Evolutionary conservation across 1,140 invertebrate genomes (phyloP), one percentile per base, ranked within the genome.

Genomic region (Orussus abietinus): DNA sequence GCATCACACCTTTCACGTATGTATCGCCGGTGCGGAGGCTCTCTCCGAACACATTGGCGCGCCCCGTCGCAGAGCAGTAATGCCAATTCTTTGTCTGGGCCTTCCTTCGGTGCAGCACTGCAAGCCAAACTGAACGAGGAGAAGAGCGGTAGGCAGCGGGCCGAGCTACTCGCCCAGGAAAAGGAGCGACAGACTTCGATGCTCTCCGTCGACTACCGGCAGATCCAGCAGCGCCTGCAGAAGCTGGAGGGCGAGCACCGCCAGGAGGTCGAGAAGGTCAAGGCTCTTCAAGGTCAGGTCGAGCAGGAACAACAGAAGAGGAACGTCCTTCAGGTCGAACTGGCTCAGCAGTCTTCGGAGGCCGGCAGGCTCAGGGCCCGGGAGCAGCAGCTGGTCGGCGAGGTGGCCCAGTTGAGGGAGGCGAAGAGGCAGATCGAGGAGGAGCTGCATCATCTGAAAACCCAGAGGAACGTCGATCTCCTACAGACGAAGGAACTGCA

Each of bases 171-270:
- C 14, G 84, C 82, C 5, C 89, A 97, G 64, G 92, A 96, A 60
- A 90, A 91, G 55, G 93, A 97, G 65, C 78, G 94, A 5, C 90
- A 95, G 65, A 88, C 94, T 59, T 95, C 88, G 4, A 95, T 96
- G 86, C 71, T 97, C 1, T 88, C 85, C 11, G 90, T 97, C 3
- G 94, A 97, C 68, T 90, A 94, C 62, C 76, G 89, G 5, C 92
- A 96, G 71, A 86, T 95, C 48, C 88, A 93, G 57, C 85, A 94
- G 57, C 80, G 90, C 38, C 66, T 96, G 12, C 86, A 93, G 62
- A 94, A 94, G 64, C 68, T 92, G 1, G 90, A 95, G 66, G 89
- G 86, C 10, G 91, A 95, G 72, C 82, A 90, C 59, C 77, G 88
- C 11, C 87, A 92, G 64, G 91, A 94, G 68, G 76, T 84, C 10